Conservation (phyloP, 2,113 vertebrate genomes). For the Gobius niger region DNA sequence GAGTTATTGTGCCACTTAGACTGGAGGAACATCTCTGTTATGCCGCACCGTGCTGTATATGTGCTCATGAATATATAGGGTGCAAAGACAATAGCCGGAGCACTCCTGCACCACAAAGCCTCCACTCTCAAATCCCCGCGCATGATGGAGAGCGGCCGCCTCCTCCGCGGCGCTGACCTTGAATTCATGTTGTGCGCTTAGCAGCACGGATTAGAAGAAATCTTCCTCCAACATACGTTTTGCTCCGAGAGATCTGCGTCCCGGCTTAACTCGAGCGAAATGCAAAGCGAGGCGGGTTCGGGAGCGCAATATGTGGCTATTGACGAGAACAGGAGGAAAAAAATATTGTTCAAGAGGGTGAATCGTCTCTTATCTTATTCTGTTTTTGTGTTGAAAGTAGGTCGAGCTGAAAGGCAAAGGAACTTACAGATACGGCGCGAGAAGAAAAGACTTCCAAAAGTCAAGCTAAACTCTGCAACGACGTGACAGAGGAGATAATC, state of each 20-base stretch:
- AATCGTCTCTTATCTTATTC: conserved; percentile 42
- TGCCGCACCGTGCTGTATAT: background rate
- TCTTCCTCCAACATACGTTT: conserved; percentile 74
- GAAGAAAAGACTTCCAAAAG: conserved; percentile 49
- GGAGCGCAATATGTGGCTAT: conserved; percentile 48
- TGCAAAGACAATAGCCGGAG: conserved; percentile 11
- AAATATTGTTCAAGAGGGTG: conserved; percentile 23
- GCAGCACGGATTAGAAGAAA: conserved; percentile 75
- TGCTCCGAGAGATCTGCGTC: conserved; percentile 65
- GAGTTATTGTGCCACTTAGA: background rate
- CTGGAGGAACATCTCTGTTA: background rate
- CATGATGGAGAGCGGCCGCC: conserved; percentile 42
- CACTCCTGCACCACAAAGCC: conserved; percentile 31
- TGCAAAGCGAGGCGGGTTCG: conserved; percentile 53
- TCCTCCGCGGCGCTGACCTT: conserved; percentile 72
- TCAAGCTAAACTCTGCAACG: conserved; percentile 36
- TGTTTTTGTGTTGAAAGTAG: conserved; percentile 55
- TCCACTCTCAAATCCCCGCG: conserved; percentile 35
- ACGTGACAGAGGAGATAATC: conserved; percentile 29
- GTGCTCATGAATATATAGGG: conserved; percentile 9
- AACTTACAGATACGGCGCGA: conserved; percentile 33
- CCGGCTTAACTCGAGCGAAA: conserved; percentile 44
- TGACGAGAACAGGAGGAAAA: conserved; percentile 35
- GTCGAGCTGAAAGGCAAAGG: conserved; percentile 52
- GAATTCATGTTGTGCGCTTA: conserved; percentile 64